These are phyloP conservation scores for Globia sparganii DNA, from an alignment of 2,888 invertebrate species.

Conservation along the genomic window DNA sequence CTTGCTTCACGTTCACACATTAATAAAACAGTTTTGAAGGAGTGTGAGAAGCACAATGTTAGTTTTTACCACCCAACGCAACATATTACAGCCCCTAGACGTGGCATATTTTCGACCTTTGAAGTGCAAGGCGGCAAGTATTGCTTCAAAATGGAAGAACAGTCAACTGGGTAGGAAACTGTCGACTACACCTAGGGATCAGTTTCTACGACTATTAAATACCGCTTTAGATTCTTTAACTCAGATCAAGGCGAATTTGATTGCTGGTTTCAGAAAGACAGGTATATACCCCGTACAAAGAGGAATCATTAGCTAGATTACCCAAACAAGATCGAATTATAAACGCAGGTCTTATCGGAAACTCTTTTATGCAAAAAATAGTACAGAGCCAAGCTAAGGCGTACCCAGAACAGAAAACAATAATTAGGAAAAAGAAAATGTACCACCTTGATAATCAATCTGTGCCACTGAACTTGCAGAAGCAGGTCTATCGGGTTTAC, in stretches of 20 bases:
- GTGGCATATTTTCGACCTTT: conserved; percentile 35
- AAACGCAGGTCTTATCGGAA: conserved; percentile 3
- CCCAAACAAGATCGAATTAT: conserved; percentile 12
- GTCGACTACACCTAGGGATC: too few relatives aligned
- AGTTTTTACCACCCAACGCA: conserved; percentile 33
- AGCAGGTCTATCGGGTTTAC: too few relatives aligned
- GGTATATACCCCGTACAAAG: conserved; percentile 34
- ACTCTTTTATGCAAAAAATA: neutral
- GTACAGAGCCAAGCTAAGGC: conserved; percentile 13
- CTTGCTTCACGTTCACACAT: too few relatives aligned
- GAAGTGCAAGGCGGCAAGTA: conserved; percentile 17
- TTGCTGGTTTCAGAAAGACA: neutral
- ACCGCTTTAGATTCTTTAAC: too few relatives aligned
- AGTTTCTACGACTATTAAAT: too few relatives aligned
- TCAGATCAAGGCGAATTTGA: too few relatives aligned
- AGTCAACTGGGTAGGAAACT: too few relatives aligned
- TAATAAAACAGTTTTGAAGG: conserved; percentile 10
- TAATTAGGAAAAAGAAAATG: conserved; percentile 35
- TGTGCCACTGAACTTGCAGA: conserved; percentile 10
- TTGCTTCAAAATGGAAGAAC: too few relatives aligned
- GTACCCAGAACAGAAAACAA: conserved; percentile 26
- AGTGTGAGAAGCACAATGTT: conserved; percentile 24
- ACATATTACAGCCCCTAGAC: conserved; percentile 34
- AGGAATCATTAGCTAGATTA: conserved; percentile 9
- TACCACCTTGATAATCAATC: conserved; percentile 33